Evolutionary conservation across 35 echinoderm and acorn worm species (phyloP), one percentile per base, ranked within the genome.

Genomic region (Apostichopus japonicus): DNA sequence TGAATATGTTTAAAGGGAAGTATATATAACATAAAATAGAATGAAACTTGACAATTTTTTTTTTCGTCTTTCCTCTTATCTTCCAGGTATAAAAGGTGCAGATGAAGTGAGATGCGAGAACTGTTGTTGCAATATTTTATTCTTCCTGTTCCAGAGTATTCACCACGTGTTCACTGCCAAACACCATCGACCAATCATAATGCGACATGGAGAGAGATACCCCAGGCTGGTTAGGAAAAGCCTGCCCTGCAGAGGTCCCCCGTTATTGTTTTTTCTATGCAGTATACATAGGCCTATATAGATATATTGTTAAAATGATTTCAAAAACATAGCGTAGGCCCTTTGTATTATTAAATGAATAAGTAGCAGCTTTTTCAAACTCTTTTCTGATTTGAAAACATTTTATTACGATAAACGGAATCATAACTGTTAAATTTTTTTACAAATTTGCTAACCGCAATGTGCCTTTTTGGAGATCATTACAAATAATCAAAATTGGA

Each of bases 131-230:
- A 91, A 91, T 91, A 91, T 91, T 91, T 91, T 72, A 89, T 91
- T 91, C 90, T 91, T 91, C 90, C 90, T 91, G 90, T 79, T 91
- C 77, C 90, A 91, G 86, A 91, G 90, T 91, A 91, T 91, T 91
- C 90, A 44, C 33, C 33, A 91, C 54, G 71, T 91, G 72, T 91
- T 78, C 90, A 77, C 90, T 91, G 90, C 90, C 90, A 91, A 91
- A 91, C 71, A 78, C 90, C 72, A 91, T 52, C 90, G 90, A 91
- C 77, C 86, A 89, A 89, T 89, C 86, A 89, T 84, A 84, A 54
- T 11, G 81, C 22, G 81, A 80, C 27, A 80, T 80, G 23, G 25
- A 54, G 21, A 54, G 21, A 80, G 78, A 80, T 61, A 78, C 8
- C 77, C 79, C 79, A 75, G 71, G 15, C 71, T 75, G 71, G 71